phyloP scores from a whole-genome alignment of 2,797 vertebrate genomes.

The Varecia variegata region DNA sequence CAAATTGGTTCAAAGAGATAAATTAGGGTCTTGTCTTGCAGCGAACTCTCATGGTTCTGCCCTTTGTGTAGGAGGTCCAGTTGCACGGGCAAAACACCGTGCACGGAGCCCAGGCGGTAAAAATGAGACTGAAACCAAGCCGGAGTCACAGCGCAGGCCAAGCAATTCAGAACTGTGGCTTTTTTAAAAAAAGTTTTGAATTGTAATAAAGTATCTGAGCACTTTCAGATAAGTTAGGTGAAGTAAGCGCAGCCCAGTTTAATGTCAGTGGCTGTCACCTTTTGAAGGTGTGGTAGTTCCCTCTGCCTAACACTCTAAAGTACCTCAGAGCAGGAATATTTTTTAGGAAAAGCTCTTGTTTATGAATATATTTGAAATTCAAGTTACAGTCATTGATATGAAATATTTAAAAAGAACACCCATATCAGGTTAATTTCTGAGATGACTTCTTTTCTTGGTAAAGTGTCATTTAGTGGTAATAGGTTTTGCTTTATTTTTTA shows the following conservation, averaged over 20 bases:
- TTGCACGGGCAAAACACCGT: rapidly evolving
- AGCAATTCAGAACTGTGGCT: background rate
- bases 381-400: background rate
- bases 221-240: background rate
- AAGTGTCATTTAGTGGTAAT: background rate
- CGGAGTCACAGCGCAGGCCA: rapidly evolving
- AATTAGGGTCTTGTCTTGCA: background rate
- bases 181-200: background rate
- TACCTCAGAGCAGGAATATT: background rate
- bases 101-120: background rate
- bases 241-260: background rate
- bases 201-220: background rate
- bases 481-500: background rate
- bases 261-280: background rate
- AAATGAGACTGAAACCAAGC: background rate
- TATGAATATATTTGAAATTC: background rate
- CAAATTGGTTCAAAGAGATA: background rate
- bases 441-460: background rate
- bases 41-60: background rate
- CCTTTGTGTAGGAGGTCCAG: background rate
- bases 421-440: conserved; percentile 36
- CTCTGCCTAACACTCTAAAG: background rate
- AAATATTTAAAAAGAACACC: background rate
- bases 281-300: background rate
- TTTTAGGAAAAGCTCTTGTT: background rate